A percentile compares a stretch with the other conserved stretches of the same genome.
phyloP scores from a whole-genome alignment of 2,113 vertebrate genomes.

The Nannobrachium achirus region DNA sequence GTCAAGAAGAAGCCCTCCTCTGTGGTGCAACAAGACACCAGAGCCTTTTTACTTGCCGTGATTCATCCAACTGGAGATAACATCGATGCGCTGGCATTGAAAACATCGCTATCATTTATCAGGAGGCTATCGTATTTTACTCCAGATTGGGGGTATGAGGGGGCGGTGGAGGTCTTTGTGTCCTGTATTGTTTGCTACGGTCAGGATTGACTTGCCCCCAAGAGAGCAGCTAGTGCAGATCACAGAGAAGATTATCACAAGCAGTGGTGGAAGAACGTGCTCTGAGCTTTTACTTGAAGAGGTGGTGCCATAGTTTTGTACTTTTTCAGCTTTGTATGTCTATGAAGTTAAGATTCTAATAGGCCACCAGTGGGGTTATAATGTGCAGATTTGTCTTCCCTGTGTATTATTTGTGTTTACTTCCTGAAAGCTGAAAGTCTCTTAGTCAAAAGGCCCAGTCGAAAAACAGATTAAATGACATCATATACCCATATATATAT shows the following conservation, averaged over 20 bases:
- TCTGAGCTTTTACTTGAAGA: too few species aligned
- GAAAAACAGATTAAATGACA: too few species aligned
- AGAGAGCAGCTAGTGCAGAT: background rate
- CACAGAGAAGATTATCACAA: background rate
- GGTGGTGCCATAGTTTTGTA: too few species aligned
- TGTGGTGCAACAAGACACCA: background rate
- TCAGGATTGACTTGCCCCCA: background rate
- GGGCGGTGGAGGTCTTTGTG: background rate
- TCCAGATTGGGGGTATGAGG: background rate
- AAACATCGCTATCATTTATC: background rate
- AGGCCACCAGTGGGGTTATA: too few species aligned
- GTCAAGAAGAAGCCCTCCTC: constrained; percentile 8
- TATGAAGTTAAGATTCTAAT: too few species aligned
- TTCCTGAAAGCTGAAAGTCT: too few species aligned
- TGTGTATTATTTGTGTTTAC: too few species aligned
- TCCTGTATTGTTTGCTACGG: background rate
- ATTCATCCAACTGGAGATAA: background rate
- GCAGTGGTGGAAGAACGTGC: too few species aligned
- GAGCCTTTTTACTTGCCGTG: background rate
- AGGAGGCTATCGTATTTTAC: background rate
- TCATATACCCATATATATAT: too few species aligned
- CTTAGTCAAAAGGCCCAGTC: too few species aligned
- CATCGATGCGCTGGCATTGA: background rate
- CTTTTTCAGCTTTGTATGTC: too few species aligned
- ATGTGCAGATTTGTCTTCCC: too few species aligned